phyloP scores from a whole-genome alignment of 2,113 vertebrate species.

The Oncorhynchus clarkii region DNA sequence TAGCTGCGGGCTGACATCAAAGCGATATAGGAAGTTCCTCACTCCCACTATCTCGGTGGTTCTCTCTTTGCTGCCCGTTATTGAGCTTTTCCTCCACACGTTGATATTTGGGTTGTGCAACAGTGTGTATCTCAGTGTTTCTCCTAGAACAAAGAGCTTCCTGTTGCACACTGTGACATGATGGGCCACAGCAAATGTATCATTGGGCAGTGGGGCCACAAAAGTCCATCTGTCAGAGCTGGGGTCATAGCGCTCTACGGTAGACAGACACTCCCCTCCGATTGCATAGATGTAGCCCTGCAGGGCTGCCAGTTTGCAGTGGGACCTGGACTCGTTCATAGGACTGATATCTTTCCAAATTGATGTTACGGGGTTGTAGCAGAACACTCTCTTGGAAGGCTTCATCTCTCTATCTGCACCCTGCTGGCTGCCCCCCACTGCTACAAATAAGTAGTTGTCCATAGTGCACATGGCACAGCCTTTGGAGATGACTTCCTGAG shows the following conservation, averaged over 20 bases:
- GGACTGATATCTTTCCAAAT: conserved; percentile 89
- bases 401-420: conserved; percentile 51
- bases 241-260: conserved; percentile 88
- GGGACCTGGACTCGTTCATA: conserved; percentile 85
- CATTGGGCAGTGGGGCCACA: conserved; percentile 80
- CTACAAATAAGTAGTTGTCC: conserved; percentile 94
- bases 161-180: conserved; percentile 76
- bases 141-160: conserved; percentile 87
- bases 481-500: conserved; percentile 77
- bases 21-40: conserved; percentile 84
- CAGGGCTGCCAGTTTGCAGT: conserved; percentile 86
- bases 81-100: conserved; percentile 74
- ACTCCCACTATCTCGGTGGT: conserved; percentile 78
- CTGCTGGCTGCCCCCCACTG: conserved; percentile 83
- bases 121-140: conserved; percentile 80
- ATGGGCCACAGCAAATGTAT: conserved; percentile 89
- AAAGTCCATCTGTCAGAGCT: conserved; percentile 85
- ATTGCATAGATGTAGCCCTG: conserved; percentile 88
- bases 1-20: conserved; percentile 77
- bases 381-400: conserved; percentile 86
- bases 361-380: conserved; percentile 86
- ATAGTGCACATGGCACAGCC: conserved; percentile 84
- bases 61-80: conserved; percentile 70
- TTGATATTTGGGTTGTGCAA: conserved; percentile 72
- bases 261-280: conserved; percentile 88